Base-by-base conservation (phyloP, 2,888 invertebrate genomes). In the Hyposoter didymator region DNA sequence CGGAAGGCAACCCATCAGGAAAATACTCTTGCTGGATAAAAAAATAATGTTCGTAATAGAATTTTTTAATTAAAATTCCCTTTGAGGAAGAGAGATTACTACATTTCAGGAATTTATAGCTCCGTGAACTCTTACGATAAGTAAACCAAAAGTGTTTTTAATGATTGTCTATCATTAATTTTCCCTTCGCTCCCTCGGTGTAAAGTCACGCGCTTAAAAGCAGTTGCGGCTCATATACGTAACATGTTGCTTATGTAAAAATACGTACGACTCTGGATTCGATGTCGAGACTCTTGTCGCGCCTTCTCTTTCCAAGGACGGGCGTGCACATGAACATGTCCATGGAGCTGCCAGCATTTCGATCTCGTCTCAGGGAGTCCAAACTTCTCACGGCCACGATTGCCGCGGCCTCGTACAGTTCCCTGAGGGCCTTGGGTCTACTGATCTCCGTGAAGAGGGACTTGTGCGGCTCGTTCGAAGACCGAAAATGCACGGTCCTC, bases 251-350 rank as follows among this genome's bases (percentile, higher is more conserved):
- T 43, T 35, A 70, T 55, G 17, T 69, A 45, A 28, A 66, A 72
- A 72, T 79, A 96, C 97, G 97, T 95, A 98, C 98, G 95, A 97
- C 96, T 94, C 97, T 95, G 85, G 97, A 98, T 95, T 98, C 98
- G 92, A 98, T 98, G 93, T 98, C 98, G 89, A 97, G 96, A 91
- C 95, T 96, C 91, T 95, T 95, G 90, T 97, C 95, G 92, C 95
- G 95, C 91, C 96, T 95, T 92, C 96, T 96, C 89, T 96, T 96
- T 89, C 97, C 96, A 90, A 98, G 95, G 84, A 97, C 96, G 82
- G 97, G 97, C 89, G 97, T 97, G 95, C 97, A 97, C 89, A 97
- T 95, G 94, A 97, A 96, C 95, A 96, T 96, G 82, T 94, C 93
- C 88, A 96, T 95, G 76, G 96, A 96, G 89, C 96, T 95, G 89